Evolutionary conservation across 2,113 vertebrate species (phyloP), one percentile per base, ranked within the genome.

Genomic region (Pygoscelis antarcticus): DNA sequence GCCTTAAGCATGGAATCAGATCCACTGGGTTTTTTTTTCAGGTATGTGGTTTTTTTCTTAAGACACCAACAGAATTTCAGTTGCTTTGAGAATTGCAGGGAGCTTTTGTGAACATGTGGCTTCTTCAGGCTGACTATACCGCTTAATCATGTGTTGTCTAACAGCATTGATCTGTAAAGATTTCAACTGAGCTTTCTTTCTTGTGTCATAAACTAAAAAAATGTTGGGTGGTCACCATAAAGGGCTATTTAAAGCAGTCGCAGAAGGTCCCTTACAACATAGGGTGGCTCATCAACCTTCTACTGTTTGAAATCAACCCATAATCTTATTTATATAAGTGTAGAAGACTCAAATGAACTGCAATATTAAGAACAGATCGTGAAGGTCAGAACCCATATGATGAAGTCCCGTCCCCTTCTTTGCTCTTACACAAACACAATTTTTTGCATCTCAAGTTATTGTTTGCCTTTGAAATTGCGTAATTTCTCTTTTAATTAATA

Each of bases 111-210:
- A 91, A 20, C n/a, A 60, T 71, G 85, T 0, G 1, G 70, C 61
- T 89, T 95, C 72, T 93, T 94, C 83, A 79, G 87, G 84, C 81
- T 95, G 87, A 93, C 87, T 94, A 25, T 82, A 11, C 77, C 94
- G 74, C 76, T 65, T 81, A 83, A 89, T 95, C 64, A 61, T 38
- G 71, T 72, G 51, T 92, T 83, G 46, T 22, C 8, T 90, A 78
- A 92, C 29, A 61, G 42, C 58, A 29, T 18, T 70, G 54, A 70
- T 87, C 76, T 92, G 86, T 38, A 27, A 51, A 74, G 32, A 32
- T 55, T 71, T 78, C 46, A 84, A 26, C 10, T 16, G 47, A 82
- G 22, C 29, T 81, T 89, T 70, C 7, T 70, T 16, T 86, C 23
- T n/a, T 55, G 16, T 21, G 13, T 13, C 26, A 16, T 30, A 40